Evolutionary conservation across 2,888 invertebrate genomes (phyloP), one percentile per base, ranked within the genome.

Genomic region (Acanthosoma haemorrhoidale): DNA sequence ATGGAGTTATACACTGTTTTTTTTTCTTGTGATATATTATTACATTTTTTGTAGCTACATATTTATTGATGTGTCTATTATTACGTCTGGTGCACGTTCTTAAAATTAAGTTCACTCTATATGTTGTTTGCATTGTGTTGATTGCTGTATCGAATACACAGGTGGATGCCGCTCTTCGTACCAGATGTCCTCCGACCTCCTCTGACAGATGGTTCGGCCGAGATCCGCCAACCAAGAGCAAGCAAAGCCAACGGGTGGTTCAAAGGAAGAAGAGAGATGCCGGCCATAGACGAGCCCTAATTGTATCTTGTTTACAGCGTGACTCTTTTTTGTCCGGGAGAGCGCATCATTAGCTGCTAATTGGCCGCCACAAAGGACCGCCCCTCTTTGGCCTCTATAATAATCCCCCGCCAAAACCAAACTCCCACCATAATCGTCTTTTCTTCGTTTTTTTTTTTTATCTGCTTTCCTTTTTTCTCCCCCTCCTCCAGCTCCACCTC

Each of bases 341-440:
- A 51, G 51, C 51, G 51, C 51, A 51, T 51, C 51, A 51, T 51
- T 51, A 51, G 51, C 29, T n/a, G 25, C 51, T 51, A 51, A 51
- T 51, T 51, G 51, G 51, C 51, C 25, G 43, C 51, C 51, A 51
- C 51, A 51, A 51, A 51, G 51, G 51, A 38, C 38, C 15, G 13
- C 32, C 32, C 32, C 32, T 9, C 32, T 32, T 9, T 9, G 4
- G 3, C 25, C 29, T n/a, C 51, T n/a, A 29, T 51, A 51, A 51
- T 51, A 51, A 51, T n/a, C 51, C 51, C 41, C 43, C 25, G 25
- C 51, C 25, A 51, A 51, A 51, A 51, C 51, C 51, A 51, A 51
- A 51, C 51, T 51, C 51, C 51, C 51, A 25, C 51, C 51, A 51
- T 51, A 51, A 51, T 51, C 51, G 51, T 29, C 51, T 51, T 51